Evolutionary conservation across 2,113 vertebrate species (phyloP).

Genomic region (Oenanthe oenanthe): DNA sequence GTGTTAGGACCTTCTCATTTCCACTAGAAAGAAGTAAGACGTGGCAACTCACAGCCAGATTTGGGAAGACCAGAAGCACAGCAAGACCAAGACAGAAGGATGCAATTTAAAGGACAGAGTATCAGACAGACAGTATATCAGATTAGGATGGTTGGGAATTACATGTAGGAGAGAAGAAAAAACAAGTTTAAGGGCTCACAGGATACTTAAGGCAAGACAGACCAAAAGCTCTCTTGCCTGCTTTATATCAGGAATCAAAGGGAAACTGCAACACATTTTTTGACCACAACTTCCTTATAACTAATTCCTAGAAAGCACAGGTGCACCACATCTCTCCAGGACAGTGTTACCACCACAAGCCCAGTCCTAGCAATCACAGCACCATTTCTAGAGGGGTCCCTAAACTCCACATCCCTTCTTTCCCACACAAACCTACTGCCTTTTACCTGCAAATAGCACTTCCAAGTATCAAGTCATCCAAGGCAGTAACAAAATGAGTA

Average conservation of each 20-base stretch:
- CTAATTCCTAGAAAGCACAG: neutral
- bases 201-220: neutral
- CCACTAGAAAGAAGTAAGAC: neutral
- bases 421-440: neutral
- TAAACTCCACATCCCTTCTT: neutral
- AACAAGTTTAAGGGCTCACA: neutral
- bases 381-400: neutral
- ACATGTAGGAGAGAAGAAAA: neutral
- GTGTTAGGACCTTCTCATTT: slow-evolving; percentile 1
- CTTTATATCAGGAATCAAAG: neutral
- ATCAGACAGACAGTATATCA: neutral
- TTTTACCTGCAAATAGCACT: neutral
- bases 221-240: neutral
- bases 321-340: neutral
- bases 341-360: neutral
- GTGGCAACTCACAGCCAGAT: neutral
- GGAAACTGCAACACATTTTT: neutral
- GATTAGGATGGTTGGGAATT: neutral
- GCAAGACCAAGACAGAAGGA: neutral
- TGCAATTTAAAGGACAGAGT: neutral
- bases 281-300: neutral
- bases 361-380: rapidly evolving
- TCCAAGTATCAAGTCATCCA: neutral
- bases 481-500: slow-evolving; percentile 52
- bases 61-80: neutral